Base-by-base conservation (phyloP, 2,888 invertebrate genomes). In the Linnaemya vulpina region DNA sequence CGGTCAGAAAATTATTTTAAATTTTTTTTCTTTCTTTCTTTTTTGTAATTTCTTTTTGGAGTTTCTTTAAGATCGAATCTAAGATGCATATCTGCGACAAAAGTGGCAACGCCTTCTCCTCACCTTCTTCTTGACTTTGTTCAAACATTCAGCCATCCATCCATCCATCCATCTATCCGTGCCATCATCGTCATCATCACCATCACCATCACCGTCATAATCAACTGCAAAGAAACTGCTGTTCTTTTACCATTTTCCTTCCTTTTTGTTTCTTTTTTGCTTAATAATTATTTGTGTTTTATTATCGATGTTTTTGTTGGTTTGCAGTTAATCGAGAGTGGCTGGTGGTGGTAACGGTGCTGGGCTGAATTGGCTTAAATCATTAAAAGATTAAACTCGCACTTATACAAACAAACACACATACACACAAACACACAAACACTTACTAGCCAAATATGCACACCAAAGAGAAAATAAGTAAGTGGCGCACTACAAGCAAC, bases 331-430 rank as follows among this genome's bases (percentile, higher is more conserved):
- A 68, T 49, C 62, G 25, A 62, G 38, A 55, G 73, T 70, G 46
- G 70, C 55, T 76, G 78, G 75, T 77, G 75, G 85, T 86, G 86
- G 89, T 55, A 43, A 35, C 49, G 74, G 46, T 90, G 22, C 89
- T 89, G 88, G 87, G 87, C 80, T 90, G 88, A 89, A 90, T 90
- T 90, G 89, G 89, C 90, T 90, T 90, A 90, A 90, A 90, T 90
- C 90, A 89, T 90, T 89, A 89, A 89, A 89, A 90, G 90, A 90
- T 90, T 90, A 90, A 87, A 70, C 62, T 40, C 10, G 15, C 1
- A 77, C 40, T 43, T 30, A 13, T 8, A 63, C 35, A 63, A 46
- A 51, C 51, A 30, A 15, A 63, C 25, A 51, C 38, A 38, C 15
- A 51, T 15, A 30, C 8, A 20, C 5, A 30, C 35, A 43, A n/a